These are phyloP conservation scores for Melanotaenia boesemani DNA, from an alignment of 2,797 vertebrate genomes.

Conservation along the genomic window DNA sequence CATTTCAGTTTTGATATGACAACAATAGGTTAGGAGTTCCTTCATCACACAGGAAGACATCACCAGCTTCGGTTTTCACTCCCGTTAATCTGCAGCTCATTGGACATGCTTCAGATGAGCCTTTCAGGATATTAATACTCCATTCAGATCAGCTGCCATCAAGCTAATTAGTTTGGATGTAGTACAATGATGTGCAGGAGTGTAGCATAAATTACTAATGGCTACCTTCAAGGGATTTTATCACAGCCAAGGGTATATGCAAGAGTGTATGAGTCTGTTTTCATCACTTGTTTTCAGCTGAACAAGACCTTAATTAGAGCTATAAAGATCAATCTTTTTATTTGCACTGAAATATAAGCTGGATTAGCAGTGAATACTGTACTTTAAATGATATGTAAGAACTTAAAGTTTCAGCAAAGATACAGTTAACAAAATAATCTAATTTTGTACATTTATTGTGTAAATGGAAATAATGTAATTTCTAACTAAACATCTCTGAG, in stretches of 20 bases:
- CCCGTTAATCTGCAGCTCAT: slow-evolving; percentile 74
- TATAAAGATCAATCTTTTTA: slow-evolving; percentile 43
- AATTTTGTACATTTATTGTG: not conserved
- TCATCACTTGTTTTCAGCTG: slow-evolving; percentile 63
- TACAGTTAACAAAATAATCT: not conserved
- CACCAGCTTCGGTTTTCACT: slow-evolving; percentile 57
- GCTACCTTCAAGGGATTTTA: slow-evolving; percentile 78
- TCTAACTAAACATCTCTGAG: not conserved
- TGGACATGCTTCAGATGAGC: slow-evolving; percentile 78
- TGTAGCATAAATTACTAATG: slow-evolving; percentile 84
- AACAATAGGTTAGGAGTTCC: slow-evolving; percentile 34
- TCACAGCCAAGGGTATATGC: slow-evolving; percentile 77
- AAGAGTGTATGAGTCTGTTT: slow-evolving; percentile 69
- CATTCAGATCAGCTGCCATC: slow-evolving; percentile 79
- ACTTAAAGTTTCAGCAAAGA: slow-evolving; percentile 9
- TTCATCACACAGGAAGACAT: slow-evolving; percentile 48
- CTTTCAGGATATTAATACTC: slow-evolving; percentile 83
- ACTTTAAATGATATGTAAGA: slow-evolving; percentile 3
- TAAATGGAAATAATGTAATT: slow-evolving; percentile 1
- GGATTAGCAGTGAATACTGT: slow-evolving; percentile 11
- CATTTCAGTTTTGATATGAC: slow-evolving; percentile 23
- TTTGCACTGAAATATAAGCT: slow-evolving; percentile 8
- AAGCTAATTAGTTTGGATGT: slow-evolving; percentile 86
- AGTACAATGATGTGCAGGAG: slow-evolving; percentile 78
- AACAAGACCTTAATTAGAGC: slow-evolving; percentile 57